Evolutionary conservation across 23 tunicate genomes (phyloP).

Genomic region (Trididemnum clinides): DNA sequence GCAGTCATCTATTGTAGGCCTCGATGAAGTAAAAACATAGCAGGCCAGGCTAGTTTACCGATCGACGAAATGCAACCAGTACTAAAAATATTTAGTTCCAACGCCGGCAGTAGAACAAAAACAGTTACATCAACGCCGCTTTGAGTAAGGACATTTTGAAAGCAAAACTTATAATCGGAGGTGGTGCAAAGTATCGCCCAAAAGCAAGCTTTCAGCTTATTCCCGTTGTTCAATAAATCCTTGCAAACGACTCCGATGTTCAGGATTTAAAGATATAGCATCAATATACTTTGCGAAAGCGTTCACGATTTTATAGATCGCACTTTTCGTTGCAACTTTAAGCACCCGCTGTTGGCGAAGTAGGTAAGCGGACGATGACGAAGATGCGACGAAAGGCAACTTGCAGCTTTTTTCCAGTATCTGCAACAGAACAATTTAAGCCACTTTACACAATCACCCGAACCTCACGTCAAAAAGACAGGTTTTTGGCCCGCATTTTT

Average conservation of each 20-base stretch:
- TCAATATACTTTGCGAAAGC: conserved; percentile 49
- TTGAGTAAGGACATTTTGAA: not conserved
- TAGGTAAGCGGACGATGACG: conserved; percentile 1
- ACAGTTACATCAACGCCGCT: no score
- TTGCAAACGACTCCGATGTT: conserved; percentile 23
- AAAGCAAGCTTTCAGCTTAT: not conserved
- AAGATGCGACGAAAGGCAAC: conserved; percentile 29
- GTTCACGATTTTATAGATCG: conserved; percentile 82
- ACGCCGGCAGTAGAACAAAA: no score
- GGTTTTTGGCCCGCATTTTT: no score
- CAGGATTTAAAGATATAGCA: conserved; percentile 7
- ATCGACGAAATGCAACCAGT: no score
- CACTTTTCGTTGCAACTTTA: conserved; percentile 50
- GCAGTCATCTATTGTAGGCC: no score
- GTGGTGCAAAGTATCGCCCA: not conserved
- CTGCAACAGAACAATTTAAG: no score
- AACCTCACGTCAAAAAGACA: no score
- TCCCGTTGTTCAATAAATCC: conserved; percentile 37
- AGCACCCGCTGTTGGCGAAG: conserved; percentile 45
- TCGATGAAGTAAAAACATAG: no score
- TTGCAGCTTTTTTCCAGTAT: conserved; percentile 46
- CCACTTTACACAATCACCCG: no score
- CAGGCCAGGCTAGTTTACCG: no score
- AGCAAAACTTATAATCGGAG: not conserved
- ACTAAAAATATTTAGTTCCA: no score